Conservation (phyloP, 2,888 invertebrate genomes). For the Ceriagrion tenellum region DNA sequence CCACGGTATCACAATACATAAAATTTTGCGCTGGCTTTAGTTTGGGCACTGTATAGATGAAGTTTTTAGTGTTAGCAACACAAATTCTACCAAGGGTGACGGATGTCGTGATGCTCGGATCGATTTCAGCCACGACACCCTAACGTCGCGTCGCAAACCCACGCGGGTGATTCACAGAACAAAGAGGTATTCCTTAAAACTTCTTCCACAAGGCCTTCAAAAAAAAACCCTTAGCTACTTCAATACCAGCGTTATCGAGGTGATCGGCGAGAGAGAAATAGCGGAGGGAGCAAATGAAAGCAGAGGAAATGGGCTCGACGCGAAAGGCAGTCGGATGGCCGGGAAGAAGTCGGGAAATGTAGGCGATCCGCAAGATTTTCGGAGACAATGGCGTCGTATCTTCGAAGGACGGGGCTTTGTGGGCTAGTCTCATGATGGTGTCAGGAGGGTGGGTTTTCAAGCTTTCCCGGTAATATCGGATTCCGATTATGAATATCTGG, state of each 20-base stretch:
- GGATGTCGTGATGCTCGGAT: no score
- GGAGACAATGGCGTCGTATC: not conserved
- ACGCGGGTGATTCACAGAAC: not conserved
- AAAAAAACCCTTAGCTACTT: not conserved
- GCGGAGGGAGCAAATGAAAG: not conserved
- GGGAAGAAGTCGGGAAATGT: not conserved
- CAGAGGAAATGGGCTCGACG: not conserved
- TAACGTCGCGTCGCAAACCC: not conserved
- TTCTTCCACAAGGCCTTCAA: no score
- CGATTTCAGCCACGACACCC: not conserved
- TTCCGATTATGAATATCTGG: no score
- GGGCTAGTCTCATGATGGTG: not conserved
- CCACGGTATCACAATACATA: no score
- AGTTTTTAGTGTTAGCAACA: no score
- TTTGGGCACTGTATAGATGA: no score
- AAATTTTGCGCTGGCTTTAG: no score
- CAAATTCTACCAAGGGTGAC: no score
- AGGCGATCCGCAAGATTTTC: not conserved
- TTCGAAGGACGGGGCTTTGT: not conserved
- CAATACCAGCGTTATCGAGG: not conserved
- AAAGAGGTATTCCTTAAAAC: not conserved
- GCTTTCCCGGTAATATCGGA: no score
- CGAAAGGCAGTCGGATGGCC: not conserved
- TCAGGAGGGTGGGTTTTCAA: no score
- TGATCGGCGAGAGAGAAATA: not conserved